Evolutionary conservation across 2,888 invertebrate genomes (phyloP), one percentile per base, ranked within the genome.

Genomic region (Spodoptera picta): DNA sequence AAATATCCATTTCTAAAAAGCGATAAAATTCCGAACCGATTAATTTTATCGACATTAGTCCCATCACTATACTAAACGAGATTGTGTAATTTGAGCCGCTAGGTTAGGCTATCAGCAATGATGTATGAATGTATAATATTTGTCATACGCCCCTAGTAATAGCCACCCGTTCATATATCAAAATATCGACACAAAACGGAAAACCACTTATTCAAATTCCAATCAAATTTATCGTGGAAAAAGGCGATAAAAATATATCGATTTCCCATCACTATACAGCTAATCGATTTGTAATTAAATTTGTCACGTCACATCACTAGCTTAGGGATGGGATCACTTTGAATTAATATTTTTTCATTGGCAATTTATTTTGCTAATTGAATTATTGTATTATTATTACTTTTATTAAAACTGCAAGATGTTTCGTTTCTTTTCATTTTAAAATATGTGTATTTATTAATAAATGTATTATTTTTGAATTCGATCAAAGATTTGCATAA

Each of bases 1-100:
- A 27, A 27, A 27, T 3, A 2, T 27, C 27, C 27, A 27, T 27
- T 27, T 24, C 3, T 27, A 4, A 27, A 27, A 27, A 43, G 51
- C 0, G 14, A 53, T 5, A 10, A 36, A n/a, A 3, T 46, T 12
- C 42, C 31, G n/a, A n/a, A n/a, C n/a, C n/a, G 48, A 52, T 12
- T 2, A 3, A n/a, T 49, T 63, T 27, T 70, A 75, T 75, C 62
- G 76, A 69, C 27, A 67, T 41, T 10, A 12, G 23, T 66, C 72
- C 51, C 90, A 81, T 55, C 89, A 75, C 91, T 89, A 85, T 48
- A 56, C 5, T 27, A 56, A 68, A 63, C 51, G 60, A 45, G 75
- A 77, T 69, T 65, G 69, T 87, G 91, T 92, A 92, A 92, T 90
- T 83, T 88, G 82, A 90, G 74, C 87, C 87, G 87, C 86, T 89